Conservation (phyloP, 2,113 vertebrate species). For the Caretta caretta region DNA sequence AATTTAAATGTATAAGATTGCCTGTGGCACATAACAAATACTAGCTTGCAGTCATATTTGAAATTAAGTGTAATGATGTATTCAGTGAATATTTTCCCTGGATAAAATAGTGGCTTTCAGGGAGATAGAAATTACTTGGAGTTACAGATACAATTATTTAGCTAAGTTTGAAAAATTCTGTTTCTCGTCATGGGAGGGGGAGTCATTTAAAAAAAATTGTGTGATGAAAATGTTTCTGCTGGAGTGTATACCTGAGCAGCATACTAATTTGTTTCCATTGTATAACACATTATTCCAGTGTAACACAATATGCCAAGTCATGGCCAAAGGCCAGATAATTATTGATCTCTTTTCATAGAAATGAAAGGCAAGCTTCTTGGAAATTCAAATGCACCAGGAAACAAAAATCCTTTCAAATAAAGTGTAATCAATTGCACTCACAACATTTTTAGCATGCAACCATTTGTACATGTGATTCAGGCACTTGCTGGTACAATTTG, state of each 20-base stretch:
- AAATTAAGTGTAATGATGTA: conserved; percentile 46
- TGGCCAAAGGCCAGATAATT: background rate
- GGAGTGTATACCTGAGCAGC: background rate
- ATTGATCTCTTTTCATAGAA: background rate
- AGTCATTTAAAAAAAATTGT: conserved; percentile 54
- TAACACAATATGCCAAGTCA: background rate
- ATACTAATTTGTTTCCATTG: background rate
- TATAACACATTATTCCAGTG: background rate
- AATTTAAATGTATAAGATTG: background rate
- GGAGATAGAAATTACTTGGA: conserved; percentile 39
- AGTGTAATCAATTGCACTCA: background rate
- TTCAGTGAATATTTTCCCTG: conserved; percentile 46
- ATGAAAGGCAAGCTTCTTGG: background rate
- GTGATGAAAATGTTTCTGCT: conserved; percentile 34
- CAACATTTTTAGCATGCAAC: background rate
- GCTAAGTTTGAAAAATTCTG: background rate
- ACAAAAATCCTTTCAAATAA: background rate
- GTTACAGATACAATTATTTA: conserved; percentile 62
- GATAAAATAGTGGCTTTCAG: conserved; percentile 40
- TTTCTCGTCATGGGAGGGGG: conserved; percentile 52
- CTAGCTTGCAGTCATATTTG: conserved; percentile 47
- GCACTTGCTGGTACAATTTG: background rate
- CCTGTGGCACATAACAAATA: conserved; percentile 26
- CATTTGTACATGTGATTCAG: background rate
- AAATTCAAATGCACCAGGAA: background rate